Percentiles rank a stretch among this genome's conserved stretches.
These are phyloP conservation scores for Calameuta idolon DNA, from an alignment of 2,888 invertebrate species.

Conservation along the genomic window DNA sequence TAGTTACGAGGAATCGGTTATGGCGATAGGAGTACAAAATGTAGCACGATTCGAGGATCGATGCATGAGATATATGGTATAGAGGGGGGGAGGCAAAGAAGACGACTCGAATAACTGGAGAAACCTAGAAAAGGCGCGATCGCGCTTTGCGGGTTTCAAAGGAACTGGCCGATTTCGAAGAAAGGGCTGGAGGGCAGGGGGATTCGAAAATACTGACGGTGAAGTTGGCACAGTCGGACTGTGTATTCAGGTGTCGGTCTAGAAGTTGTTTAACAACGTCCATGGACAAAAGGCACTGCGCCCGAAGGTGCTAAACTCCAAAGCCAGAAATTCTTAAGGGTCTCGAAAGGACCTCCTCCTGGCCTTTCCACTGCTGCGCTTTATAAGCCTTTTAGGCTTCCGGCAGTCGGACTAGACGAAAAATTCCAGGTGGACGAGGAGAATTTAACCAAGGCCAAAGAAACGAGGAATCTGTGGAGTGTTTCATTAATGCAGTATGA, in stretches of 20 bases:
- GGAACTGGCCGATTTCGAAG: neutral
- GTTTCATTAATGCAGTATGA: neutral
- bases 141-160: neutral
- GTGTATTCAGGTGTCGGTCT: neutral
- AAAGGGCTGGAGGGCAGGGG: neutral
- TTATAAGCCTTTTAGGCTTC: neutral
- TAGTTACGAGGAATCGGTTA: neutral
- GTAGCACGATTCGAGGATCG: neutral
- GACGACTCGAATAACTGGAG: neutral
- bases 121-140: neutral
- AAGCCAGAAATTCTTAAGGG: slow-evolving; percentile 37
- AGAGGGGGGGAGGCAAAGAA: neutral
- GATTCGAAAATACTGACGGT: neutral
- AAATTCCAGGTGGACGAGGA: neutral
- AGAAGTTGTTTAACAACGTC: neutral
- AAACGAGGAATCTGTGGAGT: neutral
- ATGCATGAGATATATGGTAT: neutral
- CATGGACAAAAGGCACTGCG: slow-evolving; percentile 26
- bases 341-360: slow-evolving; percentile 21
- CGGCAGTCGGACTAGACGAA: neutral
- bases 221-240: neutral
- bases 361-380: neutral
- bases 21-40: neutral
- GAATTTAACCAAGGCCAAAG: neutral
- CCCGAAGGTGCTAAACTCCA: slow-evolving; percentile 36